Evolutionary conservation across 2,888 invertebrate genomes (phyloP).

Genomic region (Drosophila ezoana): DNA sequence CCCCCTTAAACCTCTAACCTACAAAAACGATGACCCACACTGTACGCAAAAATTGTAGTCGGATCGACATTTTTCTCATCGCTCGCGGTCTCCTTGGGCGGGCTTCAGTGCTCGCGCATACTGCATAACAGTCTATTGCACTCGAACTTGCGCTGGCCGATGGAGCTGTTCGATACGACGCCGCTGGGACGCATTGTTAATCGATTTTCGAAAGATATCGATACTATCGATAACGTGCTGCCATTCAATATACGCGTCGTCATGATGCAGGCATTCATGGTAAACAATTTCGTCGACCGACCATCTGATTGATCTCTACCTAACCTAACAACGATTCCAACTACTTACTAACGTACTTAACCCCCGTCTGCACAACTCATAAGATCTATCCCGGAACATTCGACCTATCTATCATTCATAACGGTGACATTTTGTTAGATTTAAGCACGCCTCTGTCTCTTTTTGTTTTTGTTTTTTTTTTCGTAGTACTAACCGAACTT

Average conservation of each 20-base stretch:
- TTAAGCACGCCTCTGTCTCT: not conserved
- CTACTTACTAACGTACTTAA: constrained; percentile 10
- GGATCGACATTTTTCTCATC: constrained; percentile 83
- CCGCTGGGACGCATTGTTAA: constrained; percentile 91
- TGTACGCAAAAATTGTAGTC: constrained; percentile 59
- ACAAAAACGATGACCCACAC: constrained; percentile 14
- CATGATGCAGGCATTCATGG: constrained; percentile 85
- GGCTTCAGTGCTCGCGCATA: constrained; percentile 87
- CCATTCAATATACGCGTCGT: constrained; percentile 85
- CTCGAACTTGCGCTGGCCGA: constrained; percentile 89
- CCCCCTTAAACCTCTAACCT: not conserved
- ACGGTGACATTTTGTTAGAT: constrained; percentile 2
- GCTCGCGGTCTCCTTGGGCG: constrained; percentile 85
- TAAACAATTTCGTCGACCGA: constrained; percentile 71
- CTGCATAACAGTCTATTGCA: constrained; percentile 87
- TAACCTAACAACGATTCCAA: not conserved
- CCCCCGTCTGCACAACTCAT: not conserved
- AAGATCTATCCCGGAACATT: not conserved
- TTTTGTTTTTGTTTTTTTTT: not conserved
- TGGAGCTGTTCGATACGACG: constrained; percentile 92
- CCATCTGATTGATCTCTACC: not conserved
- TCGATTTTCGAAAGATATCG: constrained; percentile 88
- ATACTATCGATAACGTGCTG: constrained; percentile 87
- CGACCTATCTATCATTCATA: not conserved
- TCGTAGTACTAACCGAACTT: constrained; percentile 3